Evolutionary conservation across 2,888 invertebrate genomes (phyloP).

Genomic region (Drosophila trichaetosa): DNA sequence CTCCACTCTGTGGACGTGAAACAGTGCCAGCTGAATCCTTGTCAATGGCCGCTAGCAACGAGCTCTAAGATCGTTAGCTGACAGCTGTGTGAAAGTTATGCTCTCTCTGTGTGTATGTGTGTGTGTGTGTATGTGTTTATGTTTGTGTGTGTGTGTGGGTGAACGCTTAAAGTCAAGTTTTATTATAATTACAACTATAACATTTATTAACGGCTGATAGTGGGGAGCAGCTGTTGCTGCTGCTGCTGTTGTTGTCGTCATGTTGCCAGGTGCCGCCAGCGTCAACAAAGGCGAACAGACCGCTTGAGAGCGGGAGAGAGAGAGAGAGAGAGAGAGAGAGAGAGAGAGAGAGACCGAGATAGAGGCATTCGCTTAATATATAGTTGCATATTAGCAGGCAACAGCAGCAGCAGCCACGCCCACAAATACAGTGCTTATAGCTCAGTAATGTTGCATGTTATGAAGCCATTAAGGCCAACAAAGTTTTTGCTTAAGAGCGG

Average conservation of each 20-base stretch:
- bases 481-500: slow-evolving; percentile 67
- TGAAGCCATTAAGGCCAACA: slow-evolving; percentile 77
- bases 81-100: slow-evolving; percentile 44
- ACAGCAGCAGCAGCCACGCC: slow-evolving; percentile 52
- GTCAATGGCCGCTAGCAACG: slow-evolving; percentile 46
- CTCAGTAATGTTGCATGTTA: slow-evolving; percentile 76
- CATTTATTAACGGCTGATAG: slow-evolving; percentile 75
- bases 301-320: neutral
- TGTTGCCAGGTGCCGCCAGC: slow-evolving; percentile 67
- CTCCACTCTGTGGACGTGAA: slow-evolving; percentile 14
- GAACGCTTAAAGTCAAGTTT: slow-evolving; percentile 72
- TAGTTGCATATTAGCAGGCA: slow-evolving; percentile 72
- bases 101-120: slow-evolving; percentile 10
- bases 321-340: slow-evolving; percentile 3
- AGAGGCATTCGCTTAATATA: slow-evolving; percentile 65
- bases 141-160: slow-evolving; percentile 29
- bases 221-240: slow-evolving; percentile 51
- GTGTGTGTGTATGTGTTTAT: slow-evolving; percentile 9
- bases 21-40: slow-evolving; percentile 33
- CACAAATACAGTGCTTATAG: slow-evolving; percentile 53
- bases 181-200: slow-evolving; percentile 81
- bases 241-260: slow-evolving; percentile 25
- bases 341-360: slow-evolving; percentile 1
- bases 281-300: slow-evolving; percentile 44
- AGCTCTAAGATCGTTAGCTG: slow-evolving; percentile 53